These are phyloP conservation scores for Rhabdomys pumilio DNA, from an alignment of 2,797 vertebrate species.

Conservation along the genomic window DNA sequence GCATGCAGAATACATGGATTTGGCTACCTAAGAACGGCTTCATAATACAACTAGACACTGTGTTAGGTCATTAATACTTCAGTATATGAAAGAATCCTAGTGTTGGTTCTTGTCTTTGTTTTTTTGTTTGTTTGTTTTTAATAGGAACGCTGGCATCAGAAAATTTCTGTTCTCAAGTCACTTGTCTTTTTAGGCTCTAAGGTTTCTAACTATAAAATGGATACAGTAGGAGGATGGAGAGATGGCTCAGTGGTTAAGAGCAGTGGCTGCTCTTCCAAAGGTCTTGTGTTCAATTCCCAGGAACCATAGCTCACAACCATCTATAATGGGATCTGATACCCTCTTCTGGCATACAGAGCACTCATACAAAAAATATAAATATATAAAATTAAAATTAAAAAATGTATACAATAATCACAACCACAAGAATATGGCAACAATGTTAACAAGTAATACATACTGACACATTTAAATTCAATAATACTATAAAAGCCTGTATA, in stretches of 20 bases:
- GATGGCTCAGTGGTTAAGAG: not conserved
- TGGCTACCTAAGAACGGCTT: slow-evolving; percentile 43
- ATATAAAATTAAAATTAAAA: not conserved
- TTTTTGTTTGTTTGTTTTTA: not conserved
- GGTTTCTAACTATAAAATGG: slow-evolving; percentile 40
- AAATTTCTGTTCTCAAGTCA: slow-evolving; percentile 22
- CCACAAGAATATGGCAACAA: not conserved
- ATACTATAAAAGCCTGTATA: not conserved
- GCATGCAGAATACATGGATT: not conserved
- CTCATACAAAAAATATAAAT: not conserved
- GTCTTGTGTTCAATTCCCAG: not conserved
- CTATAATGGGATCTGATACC: not conserved
- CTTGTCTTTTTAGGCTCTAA: not conserved
- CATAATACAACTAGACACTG: slow-evolving; percentile 31
- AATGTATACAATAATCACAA: not conserved
- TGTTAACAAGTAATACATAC: not conserved
- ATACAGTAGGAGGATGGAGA: not conserved
- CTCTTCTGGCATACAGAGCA: not conserved
- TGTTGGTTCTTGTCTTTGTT: not conserved
- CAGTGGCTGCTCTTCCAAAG: not conserved
- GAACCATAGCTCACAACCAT: not conserved
- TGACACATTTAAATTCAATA: not conserved
- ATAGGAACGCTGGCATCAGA: not conserved
- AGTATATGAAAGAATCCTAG: not conserved
- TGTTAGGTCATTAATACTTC: not conserved